Evolutionary conservation across 2,113 vertebrate species (phyloP), one percentile per base, ranked within the genome.

Genomic region (Agapornis roseicollis): DNA sequence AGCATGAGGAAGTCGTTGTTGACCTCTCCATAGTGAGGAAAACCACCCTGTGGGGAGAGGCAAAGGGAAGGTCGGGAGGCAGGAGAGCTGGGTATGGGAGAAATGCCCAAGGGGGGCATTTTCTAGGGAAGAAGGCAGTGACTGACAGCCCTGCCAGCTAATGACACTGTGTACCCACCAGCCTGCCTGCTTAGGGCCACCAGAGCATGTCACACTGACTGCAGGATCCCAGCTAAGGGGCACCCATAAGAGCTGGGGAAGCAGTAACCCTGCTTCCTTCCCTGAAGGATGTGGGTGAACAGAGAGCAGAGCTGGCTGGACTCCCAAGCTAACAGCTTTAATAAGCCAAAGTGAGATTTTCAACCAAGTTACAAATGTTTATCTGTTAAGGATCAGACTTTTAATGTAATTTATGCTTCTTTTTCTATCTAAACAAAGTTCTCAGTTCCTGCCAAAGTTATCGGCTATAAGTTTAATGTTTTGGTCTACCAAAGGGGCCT

Each of bases 1-100:
- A 99, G 89, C 98, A 99, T 98, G 37, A 99, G 5, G 33, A 98
- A 99, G 65, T 99, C 98, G 0, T 98, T 98, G 95, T 98, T 98
- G 72, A 99, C 98, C 53, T 98, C 98, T 2, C 98, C 98, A 0
- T 98, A 99, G 80, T 98, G 98, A 56, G 98, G 98, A 78, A 98
- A 98, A 8, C 98, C 98, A 0, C 98, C 98, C 98, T 98, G 96
- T 2, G n/a, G 70, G 70, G 63, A 68, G 82, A 63, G 33, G 35
- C 41, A 91, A 70, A 80, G 64, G 66, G 55, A 72, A 33, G 63
- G 17, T 8, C 88, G 65, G 65, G 22, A 89, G 61, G n/a, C 53
- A 46, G 49, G 16, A 79, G 66, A 55, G 80, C 42, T 33, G 63
- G 16, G 7, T 35, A 24, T 17, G 60, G 61, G 41, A 70, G 39